phyloP scores from a whole-genome alignment of 2,888 invertebrate species.

The Monoplex corrugatus region DNA sequence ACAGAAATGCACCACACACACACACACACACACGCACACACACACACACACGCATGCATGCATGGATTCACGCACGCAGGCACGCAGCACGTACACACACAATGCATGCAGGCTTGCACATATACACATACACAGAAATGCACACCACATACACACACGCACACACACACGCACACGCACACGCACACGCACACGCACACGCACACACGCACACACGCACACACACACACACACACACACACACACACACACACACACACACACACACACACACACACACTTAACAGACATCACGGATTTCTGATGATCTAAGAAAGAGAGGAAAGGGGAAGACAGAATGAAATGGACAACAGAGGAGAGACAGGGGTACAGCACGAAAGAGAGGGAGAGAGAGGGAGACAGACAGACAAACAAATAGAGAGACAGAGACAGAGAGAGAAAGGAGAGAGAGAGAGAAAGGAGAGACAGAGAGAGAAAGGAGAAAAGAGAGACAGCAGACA shows the following conservation, averaged over 20 bases:
- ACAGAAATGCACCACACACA: no score
- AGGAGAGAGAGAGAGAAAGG: not conserved
- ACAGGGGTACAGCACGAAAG: no score
- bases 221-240: not conserved
- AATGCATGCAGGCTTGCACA: not conserved
- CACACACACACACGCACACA: not conserved
- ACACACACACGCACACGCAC: not conserved
- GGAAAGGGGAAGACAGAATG: no score
- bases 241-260: not conserved
- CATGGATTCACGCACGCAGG: no score
- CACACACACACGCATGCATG: not conserved
- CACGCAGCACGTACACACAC: not conserved
- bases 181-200: not conserved
- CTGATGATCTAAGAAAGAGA: no score
- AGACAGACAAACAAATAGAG: no score
- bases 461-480: not conserved
- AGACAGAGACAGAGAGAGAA: not conserved
- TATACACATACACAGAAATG: not conserved
- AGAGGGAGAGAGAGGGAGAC: no score
- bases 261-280: no score
- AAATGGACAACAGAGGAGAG: no score
- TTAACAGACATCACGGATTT: no score
- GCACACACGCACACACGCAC: not conserved
- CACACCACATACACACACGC: slow-evolving; percentile 1
- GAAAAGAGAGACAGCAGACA: no score